A percentile compares a stretch with the other conserved stretches of the same genome.
Conservation (phyloP, 2,797 vertebrate species). For the Enoplosus armatus region DNA sequence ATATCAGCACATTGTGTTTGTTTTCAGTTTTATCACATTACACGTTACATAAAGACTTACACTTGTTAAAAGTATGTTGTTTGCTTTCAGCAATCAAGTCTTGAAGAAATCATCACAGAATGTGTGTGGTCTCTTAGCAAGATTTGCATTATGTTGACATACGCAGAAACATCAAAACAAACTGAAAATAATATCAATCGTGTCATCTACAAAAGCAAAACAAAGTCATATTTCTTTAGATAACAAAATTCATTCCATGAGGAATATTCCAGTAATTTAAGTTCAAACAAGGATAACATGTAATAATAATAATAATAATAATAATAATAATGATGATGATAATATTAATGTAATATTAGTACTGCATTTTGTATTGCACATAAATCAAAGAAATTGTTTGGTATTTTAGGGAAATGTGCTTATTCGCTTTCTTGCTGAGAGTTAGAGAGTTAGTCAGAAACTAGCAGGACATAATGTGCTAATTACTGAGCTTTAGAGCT, state of each 20-base stretch:
- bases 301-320: too few relatives aligned
- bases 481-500: not conserved
- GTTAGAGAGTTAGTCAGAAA: not conserved
- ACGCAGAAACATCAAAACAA: constrained; percentile 15
- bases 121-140: constrained; percentile 56
- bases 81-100: constrained; percentile 37
- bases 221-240: not conserved
- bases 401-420: not conserved
- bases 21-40: constrained; percentile 13
- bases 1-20: not conserved
- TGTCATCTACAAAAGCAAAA: not conserved
- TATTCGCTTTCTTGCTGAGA: not conserved
- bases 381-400: not conserved
- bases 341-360: too few relatives aligned
- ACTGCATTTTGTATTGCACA: not conserved
- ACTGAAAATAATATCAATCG: constrained; percentile 11
- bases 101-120: constrained; percentile 17
- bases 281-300: constrained; percentile 1
- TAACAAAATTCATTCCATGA: not conserved
- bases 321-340: too few relatives aligned
- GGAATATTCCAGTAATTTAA: not conserved
- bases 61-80: constrained; percentile 30
- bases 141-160: constrained; percentile 26
- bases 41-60: constrained; percentile 22
- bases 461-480: not conserved